Evolutionary conservation across 2,113 vertebrate species (phyloP).

Genomic region (Tautogolabrus adspersus): DNA sequence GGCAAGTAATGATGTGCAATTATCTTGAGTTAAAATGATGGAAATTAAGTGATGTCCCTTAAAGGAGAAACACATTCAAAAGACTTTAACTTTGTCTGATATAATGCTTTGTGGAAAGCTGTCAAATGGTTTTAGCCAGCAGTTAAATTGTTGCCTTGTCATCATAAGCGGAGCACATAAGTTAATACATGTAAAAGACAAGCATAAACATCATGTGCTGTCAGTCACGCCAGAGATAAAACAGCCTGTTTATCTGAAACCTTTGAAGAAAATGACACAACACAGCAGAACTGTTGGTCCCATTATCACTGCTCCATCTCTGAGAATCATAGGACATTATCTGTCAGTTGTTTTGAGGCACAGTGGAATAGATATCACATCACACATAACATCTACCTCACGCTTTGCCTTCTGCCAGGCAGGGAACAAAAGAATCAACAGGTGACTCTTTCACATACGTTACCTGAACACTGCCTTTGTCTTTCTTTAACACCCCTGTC

Average conservation of each 20-base stretch:
- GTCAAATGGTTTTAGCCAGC: background rate
- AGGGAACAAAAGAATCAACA: background rate
- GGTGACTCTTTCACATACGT: background rate
- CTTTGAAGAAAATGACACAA: background rate
- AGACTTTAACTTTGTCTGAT: background rate
- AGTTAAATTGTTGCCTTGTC: background rate
- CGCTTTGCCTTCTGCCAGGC: background rate
- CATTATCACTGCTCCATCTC: background rate
- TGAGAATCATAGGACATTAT: background rate
- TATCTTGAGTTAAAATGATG: background rate
- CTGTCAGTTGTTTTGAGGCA: conserved; percentile 11
- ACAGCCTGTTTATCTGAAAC: background rate
- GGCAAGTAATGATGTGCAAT: background rate
- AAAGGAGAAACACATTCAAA: background rate
- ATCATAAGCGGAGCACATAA: background rate
- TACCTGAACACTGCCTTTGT: background rate
- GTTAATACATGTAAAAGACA: background rate
- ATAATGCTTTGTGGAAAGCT: background rate
- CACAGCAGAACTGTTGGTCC: background rate
- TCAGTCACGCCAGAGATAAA: background rate
- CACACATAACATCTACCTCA: background rate
- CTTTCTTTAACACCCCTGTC: background rate
- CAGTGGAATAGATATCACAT: conserved; percentile 16
- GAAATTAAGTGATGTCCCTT: too few relatives aligned
- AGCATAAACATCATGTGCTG: background rate